Evolutionary conservation across 2,113 vertebrate genomes (phyloP).

Genomic region (Callopanchax toddi): DNA sequence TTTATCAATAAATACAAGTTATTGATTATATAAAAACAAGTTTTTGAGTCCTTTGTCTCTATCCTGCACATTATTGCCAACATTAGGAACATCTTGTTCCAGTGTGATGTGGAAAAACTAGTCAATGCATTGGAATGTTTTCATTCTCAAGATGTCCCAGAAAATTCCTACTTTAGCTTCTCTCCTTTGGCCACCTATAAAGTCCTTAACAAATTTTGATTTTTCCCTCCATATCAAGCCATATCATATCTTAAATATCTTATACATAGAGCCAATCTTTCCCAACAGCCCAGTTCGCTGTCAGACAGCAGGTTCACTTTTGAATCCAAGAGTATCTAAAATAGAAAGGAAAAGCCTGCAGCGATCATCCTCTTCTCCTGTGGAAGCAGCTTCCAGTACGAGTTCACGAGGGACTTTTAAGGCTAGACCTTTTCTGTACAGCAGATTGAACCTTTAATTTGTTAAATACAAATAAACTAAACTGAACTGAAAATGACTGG

Average conservation of each 20-base stretch:
- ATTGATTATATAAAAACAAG: too few species aligned
- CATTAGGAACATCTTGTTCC: too few species aligned
- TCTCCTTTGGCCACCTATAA: not conserved
- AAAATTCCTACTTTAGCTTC: not conserved
- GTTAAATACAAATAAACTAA: not conserved
- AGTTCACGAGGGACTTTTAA: not conserved
- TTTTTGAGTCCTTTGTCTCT: too few species aligned
- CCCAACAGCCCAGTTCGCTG: not conserved
- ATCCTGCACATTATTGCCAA: too few species aligned
- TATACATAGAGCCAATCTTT: not conserved
- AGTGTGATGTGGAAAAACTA: not conserved
- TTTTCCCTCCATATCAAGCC: not conserved
- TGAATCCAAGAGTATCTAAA: not conserved
- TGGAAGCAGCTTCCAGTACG: not conserved
- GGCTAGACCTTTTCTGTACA: not conserved
- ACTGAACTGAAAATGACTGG: not conserved
- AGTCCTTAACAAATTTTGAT: too few species aligned
- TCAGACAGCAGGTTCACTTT: not conserved
- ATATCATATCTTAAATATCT: not conserved
- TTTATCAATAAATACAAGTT: too few species aligned
- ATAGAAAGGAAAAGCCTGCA: not conserved
- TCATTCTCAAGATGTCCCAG: not conserved
- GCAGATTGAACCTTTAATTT: not conserved
- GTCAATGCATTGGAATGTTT: not conserved
- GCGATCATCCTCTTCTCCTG: not conserved